Percentiles rank a stretch among this genome's conserved stretches.
These are phyloP conservation scores for Pterostichus madidus DNA, from an alignment of 2,888 invertebrate species.

Conservation along the genomic window DNA sequence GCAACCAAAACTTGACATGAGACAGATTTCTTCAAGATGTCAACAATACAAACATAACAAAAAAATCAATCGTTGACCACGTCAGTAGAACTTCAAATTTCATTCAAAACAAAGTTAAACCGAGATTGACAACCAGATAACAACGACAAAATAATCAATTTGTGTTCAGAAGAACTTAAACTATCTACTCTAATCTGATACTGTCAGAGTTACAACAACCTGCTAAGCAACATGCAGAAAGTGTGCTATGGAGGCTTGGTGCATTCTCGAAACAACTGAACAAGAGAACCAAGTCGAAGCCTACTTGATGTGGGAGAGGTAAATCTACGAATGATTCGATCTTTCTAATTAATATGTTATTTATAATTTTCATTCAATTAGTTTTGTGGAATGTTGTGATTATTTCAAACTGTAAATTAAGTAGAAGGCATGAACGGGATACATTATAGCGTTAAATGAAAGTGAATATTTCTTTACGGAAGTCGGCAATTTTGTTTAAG, in stretches of 20 bases:
- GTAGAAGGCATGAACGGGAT: conserved; percentile 46
- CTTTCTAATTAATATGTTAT: conserved; percentile 6
- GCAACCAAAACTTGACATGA: not conserved
- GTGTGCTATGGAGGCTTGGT: conserved; percentile 21
- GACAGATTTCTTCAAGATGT: not conserved
- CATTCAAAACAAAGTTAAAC: conserved; percentile 36
- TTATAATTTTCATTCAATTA: conserved; percentile 56
- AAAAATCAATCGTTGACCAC: conserved; percentile 24
- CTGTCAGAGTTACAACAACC: conserved; percentile 33
- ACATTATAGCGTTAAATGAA: conserved; percentile 45
- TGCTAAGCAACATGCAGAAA: conserved; percentile 34
- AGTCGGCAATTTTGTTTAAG: conserved; percentile 37
- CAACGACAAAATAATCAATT: conserved; percentile 47
- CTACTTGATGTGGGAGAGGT: conserved; percentile 12
- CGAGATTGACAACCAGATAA: conserved; percentile 40
- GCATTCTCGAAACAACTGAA: conserved; percentile 22
- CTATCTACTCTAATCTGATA: conserved; percentile 49
- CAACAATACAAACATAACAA: not conserved
- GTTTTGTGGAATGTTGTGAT: conserved; percentile 54
- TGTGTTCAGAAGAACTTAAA: conserved; percentile 49
- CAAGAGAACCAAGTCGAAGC: conserved; percentile 1
- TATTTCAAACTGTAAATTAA: conserved; percentile 55
- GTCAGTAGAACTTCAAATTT: conserved; percentile 25
- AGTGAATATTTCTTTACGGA: conserved; percentile 51
- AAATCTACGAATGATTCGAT: conserved; percentile 57